A percentile compares a stretch with the other conserved stretches of the same genome.
Evolutionary conservation across 2,888 invertebrate genomes (phyloP).

Genomic region (Leucozona laternaria): DNA sequence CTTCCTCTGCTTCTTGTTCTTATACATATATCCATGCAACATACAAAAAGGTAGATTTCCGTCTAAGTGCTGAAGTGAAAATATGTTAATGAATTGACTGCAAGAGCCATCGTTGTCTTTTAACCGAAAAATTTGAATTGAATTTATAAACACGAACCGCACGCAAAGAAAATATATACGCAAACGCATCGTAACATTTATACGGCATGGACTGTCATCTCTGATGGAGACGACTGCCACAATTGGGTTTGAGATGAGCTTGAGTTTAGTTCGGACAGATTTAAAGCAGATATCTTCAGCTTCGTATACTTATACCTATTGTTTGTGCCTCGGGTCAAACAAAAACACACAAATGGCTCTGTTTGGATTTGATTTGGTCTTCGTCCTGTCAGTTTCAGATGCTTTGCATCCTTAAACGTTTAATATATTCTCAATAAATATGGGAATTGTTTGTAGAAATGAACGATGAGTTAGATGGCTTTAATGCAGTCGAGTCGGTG

Average conservation of each 20-base stretch:
- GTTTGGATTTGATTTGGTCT: constrained; percentile 52
- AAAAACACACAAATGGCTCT: constrained; percentile 33
- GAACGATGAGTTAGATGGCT: constrained; percentile 24
- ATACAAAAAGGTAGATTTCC: constrained; percentile 42
- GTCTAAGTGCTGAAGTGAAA: constrained; percentile 55
- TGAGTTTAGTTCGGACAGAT: constrained; percentile 24
- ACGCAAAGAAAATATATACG: constrained; percentile 49
- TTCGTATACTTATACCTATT: not conserved
- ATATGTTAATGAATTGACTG: constrained; percentile 71
- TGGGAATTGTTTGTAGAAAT: constrained; percentile 37
- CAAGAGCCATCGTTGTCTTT: constrained; percentile 38
- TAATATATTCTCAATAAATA: not conserved
- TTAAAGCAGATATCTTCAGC: constrained; percentile 5
- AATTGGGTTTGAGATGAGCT: constrained; percentile 38
- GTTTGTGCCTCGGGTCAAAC: constrained; percentile 5
- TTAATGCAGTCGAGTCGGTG: constrained; percentile 38
- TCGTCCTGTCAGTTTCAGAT: constrained; percentile 41
- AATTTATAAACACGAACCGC: constrained; percentile 68
- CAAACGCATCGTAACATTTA: constrained; percentile 11
- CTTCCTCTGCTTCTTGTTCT: not conserved
- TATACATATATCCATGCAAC: not conserved
- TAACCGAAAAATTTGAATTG: constrained; percentile 60
- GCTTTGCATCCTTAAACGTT: not conserved
- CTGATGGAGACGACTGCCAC: constrained; percentile 17
- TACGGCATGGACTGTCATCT: constrained; percentile 16